Conservation (phyloP, 2,113 vertebrate genomes). For the Scopus umbretta region DNA sequence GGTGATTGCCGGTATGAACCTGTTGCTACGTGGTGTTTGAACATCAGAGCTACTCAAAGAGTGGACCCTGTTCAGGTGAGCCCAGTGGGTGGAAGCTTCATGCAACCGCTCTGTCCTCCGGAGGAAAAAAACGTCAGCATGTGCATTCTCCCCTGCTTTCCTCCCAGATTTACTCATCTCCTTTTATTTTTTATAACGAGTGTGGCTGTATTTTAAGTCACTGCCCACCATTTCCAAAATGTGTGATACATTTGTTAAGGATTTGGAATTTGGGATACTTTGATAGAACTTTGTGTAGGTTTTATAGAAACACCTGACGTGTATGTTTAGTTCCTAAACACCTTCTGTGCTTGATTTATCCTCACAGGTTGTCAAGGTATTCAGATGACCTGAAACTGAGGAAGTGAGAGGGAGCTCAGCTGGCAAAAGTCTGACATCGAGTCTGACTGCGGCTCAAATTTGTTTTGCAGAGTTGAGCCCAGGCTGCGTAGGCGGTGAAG, state of each 20-base stretch:
- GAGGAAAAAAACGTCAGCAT: neutral
- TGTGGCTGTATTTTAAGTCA: neutral
- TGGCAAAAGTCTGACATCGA: conserved; percentile 61
- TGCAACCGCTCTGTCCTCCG: neutral
- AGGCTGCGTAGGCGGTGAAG: conserved; percentile 45
- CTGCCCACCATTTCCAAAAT: neutral
- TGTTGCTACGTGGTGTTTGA: neutral
- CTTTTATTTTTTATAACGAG: neutral
- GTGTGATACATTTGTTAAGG: conserved; percentile 12
- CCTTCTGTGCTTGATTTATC: conserved; percentile 65
- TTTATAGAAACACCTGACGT: conserved; percentile 52
- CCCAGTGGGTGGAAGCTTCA: neutral
- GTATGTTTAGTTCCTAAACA: conserved; percentile 54
- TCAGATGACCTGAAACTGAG: conserved; percentile 57
- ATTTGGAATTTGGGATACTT: conserved; percentile 36
- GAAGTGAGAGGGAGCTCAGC: conserved; percentile 61
- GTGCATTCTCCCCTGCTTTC: neutral
- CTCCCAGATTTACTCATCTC: neutral
- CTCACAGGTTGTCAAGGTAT: conserved; percentile 62
- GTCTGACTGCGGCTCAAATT: conserved; percentile 48
- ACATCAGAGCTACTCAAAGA: conserved; percentile 3
- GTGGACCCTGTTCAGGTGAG: neutral
- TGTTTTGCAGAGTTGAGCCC: conserved; percentile 45
- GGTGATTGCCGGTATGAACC: neutral
- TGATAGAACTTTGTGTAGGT: neutral